Percentiles rank a stretch among this genome's conserved stretches.
These are phyloP conservation scores for Drosophila tristis DNA, from an alignment of 1,140 invertebrate genomes.

Conservation along the genomic window DNA sequence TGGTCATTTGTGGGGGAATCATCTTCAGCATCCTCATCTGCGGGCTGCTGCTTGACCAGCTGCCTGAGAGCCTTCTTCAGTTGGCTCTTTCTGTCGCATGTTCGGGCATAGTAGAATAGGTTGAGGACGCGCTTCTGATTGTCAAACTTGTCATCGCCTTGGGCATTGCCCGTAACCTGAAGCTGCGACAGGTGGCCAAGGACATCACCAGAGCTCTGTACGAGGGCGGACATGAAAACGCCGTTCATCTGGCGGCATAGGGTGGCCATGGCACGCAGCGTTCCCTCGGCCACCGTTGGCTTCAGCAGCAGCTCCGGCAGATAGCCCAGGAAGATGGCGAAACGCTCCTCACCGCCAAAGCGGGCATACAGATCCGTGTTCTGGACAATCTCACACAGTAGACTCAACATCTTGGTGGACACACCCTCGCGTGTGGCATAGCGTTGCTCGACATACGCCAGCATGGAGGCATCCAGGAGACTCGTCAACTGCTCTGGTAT, in stretches of 20 bases:
- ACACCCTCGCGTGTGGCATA: constrained; percentile 67
- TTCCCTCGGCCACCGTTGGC: constrained; percentile 55
- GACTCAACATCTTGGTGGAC: constrained; percentile 53
- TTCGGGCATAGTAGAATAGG: constrained; percentile 67
- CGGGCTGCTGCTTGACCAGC: constrained; percentile 13
- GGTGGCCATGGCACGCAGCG: constrained; percentile 64
- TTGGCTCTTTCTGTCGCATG: not conserved
- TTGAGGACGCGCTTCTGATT: constrained; percentile 73
- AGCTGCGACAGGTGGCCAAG: constrained; percentile 53
- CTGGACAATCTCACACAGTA: constrained; percentile 85
- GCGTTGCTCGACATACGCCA: constrained; percentile 57
- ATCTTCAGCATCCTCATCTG: not conserved
- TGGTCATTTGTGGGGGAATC: constrained; percentile 29
- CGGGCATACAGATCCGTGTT: constrained; percentile 76
- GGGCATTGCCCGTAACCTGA: constrained; percentile 49
- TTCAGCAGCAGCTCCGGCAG: constrained; percentile 68
- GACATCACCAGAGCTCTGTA: constrained; percentile 17
- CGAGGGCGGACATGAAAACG: constrained; percentile 55
- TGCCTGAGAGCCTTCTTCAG: constrained; percentile 24
- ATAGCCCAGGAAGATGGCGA: constrained; percentile 59
- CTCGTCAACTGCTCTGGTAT: constrained; percentile 34
- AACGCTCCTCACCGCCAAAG: constrained; percentile 77
- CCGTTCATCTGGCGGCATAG: constrained; percentile 72
- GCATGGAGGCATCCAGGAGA: constrained; percentile 51
- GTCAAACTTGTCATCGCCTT: constrained; percentile 51